These are phyloP conservation scores for Gasteruption jaculator DNA, from an alignment of 2,888 invertebrate species.

Conservation along the genomic window DNA sequence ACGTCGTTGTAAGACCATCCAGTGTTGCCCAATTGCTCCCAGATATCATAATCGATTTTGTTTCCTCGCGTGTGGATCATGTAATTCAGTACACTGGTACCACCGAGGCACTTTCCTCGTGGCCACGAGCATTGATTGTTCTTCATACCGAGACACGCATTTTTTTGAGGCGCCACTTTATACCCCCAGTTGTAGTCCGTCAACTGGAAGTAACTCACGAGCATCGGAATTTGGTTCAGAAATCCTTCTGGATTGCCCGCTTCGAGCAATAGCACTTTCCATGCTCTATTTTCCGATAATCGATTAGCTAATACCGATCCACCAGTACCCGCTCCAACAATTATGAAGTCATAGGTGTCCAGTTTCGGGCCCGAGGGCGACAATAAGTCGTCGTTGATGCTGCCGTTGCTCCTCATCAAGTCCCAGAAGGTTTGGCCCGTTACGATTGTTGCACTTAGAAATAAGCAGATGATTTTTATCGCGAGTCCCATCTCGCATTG, in stretches of 20 bases:
- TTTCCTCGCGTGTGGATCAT: constrained; percentile 45
- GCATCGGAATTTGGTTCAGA: constrained; percentile 58
- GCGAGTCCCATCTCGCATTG: too few relatives aligned
- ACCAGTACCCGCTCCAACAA: constrained; percentile 68
- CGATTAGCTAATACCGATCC: constrained; percentile 70
- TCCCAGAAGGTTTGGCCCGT: constrained; percentile 32
- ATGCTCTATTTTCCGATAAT: constrained; percentile 60
- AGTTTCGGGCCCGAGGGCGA: constrained; percentile 39
- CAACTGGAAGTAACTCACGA: constrained; percentile 58
- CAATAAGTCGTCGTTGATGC: constrained; percentile 26
- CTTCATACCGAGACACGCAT: constrained; percentile 65
- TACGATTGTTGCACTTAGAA: too few relatives aligned
- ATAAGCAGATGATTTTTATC: too few relatives aligned
- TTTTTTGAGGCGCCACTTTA: constrained; percentile 61
- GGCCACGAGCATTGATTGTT: constrained; percentile 75
- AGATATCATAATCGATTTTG: constrained; percentile 34
- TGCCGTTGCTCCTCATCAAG: constrained; percentile 28
- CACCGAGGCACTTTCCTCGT: constrained; percentile 42
- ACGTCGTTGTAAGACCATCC: constrained; percentile 41
- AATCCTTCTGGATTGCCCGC: constrained; percentile 58
- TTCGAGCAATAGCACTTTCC: constrained; percentile 65
- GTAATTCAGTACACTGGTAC: constrained; percentile 43
- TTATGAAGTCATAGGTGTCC: constrained; percentile 61
- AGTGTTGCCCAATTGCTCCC: constrained; percentile 37
- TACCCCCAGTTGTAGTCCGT: constrained; percentile 70